phyloP scores from a whole-genome alignment of 2,113 vertebrate genomes.

The Antennarius striatus region DNA sequence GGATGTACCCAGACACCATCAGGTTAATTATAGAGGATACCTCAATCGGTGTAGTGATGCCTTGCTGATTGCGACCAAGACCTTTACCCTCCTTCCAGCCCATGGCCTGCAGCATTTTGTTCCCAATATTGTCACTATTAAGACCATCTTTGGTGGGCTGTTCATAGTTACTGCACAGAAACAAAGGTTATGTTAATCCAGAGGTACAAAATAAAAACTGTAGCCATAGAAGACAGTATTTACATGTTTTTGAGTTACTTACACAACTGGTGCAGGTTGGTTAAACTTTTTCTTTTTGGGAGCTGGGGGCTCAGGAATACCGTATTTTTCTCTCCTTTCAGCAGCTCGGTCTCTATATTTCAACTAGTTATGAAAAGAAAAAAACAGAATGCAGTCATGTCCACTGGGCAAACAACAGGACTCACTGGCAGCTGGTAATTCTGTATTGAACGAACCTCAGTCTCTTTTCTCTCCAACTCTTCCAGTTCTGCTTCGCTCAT shows the following conservation, averaged over 20 bases:
- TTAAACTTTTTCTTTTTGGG: slow-evolving; percentile 96
- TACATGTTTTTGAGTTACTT: slow-evolving; percentile 44
- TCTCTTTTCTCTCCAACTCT: slow-evolving; percentile 92
- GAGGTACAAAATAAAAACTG: background rate
- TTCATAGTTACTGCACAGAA: slow-evolving; percentile 88
- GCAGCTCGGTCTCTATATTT: slow-evolving; percentile 98
- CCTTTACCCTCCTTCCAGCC: slow-evolving; percentile 98
- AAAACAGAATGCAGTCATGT: background rate
- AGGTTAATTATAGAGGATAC: slow-evolving; percentile 61
- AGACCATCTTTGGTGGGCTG: slow-evolving; percentile 98
- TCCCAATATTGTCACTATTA: slow-evolving; percentile 97
- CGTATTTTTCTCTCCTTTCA: slow-evolving; percentile 95
- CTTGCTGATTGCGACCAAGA: slow-evolving; percentile 95
- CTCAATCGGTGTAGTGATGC: slow-evolving; percentile 96
- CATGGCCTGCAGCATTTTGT: slow-evolving; percentile 99
- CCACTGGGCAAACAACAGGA: background rate
- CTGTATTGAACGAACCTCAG: slow-evolving; percentile 82
- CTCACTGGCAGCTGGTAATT: background rate
- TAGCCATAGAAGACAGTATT: background rate
- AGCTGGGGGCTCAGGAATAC: slow-evolving; percentile 94
- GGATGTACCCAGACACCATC: background rate
- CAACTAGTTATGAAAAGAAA: slow-evolving; percentile 76
- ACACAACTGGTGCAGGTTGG: slow-evolving; percentile 87
- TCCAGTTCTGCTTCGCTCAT: slow-evolving; percentile 93
- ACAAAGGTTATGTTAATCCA: background rate